Evolutionary conservation across 1,140 invertebrate genomes (phyloP), one percentile per base, ranked within the genome.

Genomic region (Drosophila sp.): DNA sequence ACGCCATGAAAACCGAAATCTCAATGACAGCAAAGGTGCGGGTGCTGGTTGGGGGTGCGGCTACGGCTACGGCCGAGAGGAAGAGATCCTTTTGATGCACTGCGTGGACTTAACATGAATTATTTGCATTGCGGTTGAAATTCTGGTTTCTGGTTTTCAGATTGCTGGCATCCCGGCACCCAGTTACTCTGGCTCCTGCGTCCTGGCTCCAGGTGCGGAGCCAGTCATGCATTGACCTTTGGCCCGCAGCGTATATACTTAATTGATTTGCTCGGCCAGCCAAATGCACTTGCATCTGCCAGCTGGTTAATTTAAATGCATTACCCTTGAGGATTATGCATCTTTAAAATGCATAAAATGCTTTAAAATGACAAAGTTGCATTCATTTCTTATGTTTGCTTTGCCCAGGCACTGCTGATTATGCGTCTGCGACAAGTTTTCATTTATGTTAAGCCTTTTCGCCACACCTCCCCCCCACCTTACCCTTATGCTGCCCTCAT

Each of bases 81-180:
- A 11, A 38, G 10, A 67, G 47, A 67, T 57, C 70, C 76, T 3
- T 89, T 79, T 77, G 84, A 83, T 82, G 75, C 67, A 86, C 54
- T 80, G 66, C 67, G 17, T 38, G 67, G 75, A 68, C 76, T 83
- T 83, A 87, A 74, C 69, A 76, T 89, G 84, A 87, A 78, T 84
- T 89, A 87, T 87, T 84, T 89, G 83, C 68, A 78, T 72, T 74
- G 80, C 70, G 84, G 70, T 70, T 40, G 44, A 38, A 38, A 38
- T 38, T 38, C 35, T 38, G 33, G 10, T 76, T 66, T 58, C 72
- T 66, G 70, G 44, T 32, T 23, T 17, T 32, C 66, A 76, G 72
- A 30, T 50, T 50, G 25, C n/a, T 8, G 35, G 27, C 57, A 38
- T 38, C 35, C 30, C 4, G 2, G 30, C 41, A 29, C 67, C 29